Evolutionary conservation across 2,888 invertebrate genomes (phyloP).

Genomic region (Zygothrica quintamaculata): DNA sequence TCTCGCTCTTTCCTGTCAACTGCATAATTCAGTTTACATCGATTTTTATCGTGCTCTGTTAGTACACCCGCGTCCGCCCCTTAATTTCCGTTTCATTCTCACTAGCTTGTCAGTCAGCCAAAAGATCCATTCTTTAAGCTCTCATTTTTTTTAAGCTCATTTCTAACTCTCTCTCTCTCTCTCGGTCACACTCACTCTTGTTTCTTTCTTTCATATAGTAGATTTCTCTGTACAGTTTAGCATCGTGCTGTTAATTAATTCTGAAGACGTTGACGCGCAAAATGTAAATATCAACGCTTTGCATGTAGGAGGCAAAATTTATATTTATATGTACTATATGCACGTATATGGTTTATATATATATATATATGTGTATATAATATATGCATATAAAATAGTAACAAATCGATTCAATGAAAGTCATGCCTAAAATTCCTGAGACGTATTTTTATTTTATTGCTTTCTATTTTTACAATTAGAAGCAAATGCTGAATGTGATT

Average conservation of each 20-base stretch:
- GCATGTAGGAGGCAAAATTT: conserved; percentile 26
- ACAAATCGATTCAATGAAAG: conserved; percentile 7
- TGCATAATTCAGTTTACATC: conserved; percentile 65
- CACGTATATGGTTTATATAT: conserved; percentile 2
- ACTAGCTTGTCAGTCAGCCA: background rate
- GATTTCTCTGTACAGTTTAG: conserved; percentile 42
- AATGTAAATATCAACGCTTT: background rate
- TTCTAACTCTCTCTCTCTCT: conserved; percentile 13
- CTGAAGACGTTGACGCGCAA: conserved; percentile 12
- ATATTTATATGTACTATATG: background rate
- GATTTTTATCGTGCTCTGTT: conserved; percentile 59
- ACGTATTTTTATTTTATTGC: background rate
- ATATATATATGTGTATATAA: conserved; percentile 5
- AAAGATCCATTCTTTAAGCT: conserved; percentile 25
- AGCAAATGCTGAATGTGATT: conserved; percentile 26
- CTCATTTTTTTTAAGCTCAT: conserved; percentile 8
- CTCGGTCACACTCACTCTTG: no score
- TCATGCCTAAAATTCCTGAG: background rate
- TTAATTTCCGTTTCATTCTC: conserved; percentile 40
- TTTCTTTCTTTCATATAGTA: conserved; percentile 3
- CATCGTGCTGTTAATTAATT: conserved; percentile 57
- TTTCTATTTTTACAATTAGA: background rate
- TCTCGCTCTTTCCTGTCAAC: conserved; percentile 8
- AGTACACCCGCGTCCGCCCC: conserved; percentile 7
- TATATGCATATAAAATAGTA: conserved; percentile 2